These are phyloP conservation scores for Sinopyrophorus schimmeli DNA, from an alignment of 2,888 invertebrate genomes.

Conservation along the genomic window DNA sequence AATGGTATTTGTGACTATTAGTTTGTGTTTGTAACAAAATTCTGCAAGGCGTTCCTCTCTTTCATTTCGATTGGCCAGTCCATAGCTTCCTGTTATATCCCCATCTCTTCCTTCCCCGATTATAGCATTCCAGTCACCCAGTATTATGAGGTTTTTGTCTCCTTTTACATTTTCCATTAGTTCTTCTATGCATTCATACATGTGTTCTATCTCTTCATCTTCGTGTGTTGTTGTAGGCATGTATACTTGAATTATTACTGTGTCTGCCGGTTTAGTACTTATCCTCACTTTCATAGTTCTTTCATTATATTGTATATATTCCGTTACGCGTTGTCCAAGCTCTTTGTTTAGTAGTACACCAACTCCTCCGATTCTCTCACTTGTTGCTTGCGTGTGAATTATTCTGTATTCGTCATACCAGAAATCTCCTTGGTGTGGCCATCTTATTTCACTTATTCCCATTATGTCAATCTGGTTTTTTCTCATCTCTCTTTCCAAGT, in stretches of 20 bases:
- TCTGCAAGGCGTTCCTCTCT: neutral
- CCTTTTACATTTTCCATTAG: conserved; percentile 1
- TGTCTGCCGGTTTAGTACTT: conserved; percentile 1
- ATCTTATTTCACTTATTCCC: conserved; percentile 1
- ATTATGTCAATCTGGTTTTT: neutral
- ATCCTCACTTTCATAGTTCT: conserved; percentile 2
- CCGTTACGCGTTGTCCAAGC: neutral
- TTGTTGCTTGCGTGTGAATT: neutral
- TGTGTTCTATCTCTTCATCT: neutral
- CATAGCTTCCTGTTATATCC: neutral
- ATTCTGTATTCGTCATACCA: neutral
- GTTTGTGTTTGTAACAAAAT: neutral
- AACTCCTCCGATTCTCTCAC: neutral
- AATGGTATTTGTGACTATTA: neutral
- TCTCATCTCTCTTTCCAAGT: conserved; percentile 1
- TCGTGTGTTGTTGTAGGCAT: neutral
- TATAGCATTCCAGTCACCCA: conserved; percentile 2
- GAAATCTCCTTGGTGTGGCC: conserved; percentile 4
- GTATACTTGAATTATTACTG: neutral
- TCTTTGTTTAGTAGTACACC: conserved; percentile 1
- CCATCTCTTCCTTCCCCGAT: neutral
- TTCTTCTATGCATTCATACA: neutral
- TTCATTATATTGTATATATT: neutral
- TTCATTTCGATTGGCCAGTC: neutral
- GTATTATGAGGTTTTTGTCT: conserved; percentile 5